Evolutionary conservation across 2,113 vertebrate genomes (phyloP).

Genomic region (Speoplatyrhinus poulsoni): DNA sequence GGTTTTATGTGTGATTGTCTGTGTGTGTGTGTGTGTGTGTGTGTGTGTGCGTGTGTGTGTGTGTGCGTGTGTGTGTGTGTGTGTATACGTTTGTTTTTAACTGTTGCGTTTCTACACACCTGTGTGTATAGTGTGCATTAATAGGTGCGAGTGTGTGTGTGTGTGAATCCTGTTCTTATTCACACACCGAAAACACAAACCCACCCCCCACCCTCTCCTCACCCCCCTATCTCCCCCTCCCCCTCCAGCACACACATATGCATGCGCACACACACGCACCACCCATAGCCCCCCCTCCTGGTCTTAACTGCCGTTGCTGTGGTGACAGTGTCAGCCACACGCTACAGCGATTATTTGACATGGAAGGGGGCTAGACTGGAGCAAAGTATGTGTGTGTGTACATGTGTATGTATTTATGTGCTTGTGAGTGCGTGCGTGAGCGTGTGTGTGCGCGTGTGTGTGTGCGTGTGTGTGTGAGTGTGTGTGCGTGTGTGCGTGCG

Average conservation of each 20-base stretch:
- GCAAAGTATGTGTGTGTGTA: too few relatives aligned
- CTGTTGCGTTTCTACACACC: too few relatives aligned
- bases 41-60: background rate
- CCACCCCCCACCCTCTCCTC: background rate
- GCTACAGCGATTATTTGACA: constrained; percentile 73
- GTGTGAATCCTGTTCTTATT: background rate
- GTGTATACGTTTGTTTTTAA: background rate
- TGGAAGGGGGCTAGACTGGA: constrained; percentile 22
- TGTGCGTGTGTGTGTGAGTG: background rate
- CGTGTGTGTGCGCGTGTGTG: too few relatives aligned
- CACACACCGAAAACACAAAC: background rate
- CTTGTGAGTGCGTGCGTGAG: constrained; percentile 30
- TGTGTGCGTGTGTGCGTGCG: constrained; percentile 32
- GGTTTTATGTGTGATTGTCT: constrained; percentile 6
- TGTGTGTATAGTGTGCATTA: background rate
- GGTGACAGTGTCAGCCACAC: constrained; percentile 72
- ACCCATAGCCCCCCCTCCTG: constrained; percentile 63
- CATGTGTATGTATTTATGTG: too few relatives aligned
- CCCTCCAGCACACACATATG: constrained; percentile 1
- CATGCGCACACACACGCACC: constrained; percentile 51
- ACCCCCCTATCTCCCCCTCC: background rate
- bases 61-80: background rate
- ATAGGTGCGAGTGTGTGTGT: background rate
- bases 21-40: constrained; percentile 25
- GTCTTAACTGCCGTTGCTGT: constrained; percentile 71